Evolutionary conservation across 92 coral and sea anemone species (phyloP).

Genomic region (Umimayanthus kanabou): DNA sequence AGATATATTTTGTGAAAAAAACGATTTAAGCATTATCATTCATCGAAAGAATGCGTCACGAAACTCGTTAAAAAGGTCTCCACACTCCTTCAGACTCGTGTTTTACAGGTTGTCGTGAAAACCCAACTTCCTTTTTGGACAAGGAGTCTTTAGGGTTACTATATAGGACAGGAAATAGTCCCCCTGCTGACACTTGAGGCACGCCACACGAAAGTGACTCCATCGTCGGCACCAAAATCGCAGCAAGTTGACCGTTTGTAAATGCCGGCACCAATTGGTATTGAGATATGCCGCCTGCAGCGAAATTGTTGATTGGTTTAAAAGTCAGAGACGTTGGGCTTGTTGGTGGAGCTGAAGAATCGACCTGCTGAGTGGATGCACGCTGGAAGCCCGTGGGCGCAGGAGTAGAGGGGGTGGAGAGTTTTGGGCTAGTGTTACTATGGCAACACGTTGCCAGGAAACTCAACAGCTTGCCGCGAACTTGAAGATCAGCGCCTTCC

Average conservation of each 20-base stretch:
- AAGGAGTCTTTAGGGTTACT: constrained; percentile 17
- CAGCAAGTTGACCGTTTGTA: constrained; percentile 51
- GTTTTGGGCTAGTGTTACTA: constrained; percentile 37
- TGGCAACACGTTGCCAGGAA: constrained; percentile 75
- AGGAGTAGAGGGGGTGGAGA: constrained; percentile 21
- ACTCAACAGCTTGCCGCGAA: constrained; percentile 62
- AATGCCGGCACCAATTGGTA: constrained; percentile 50
- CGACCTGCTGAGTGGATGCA: background rate
- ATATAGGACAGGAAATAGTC: constrained; percentile 39
- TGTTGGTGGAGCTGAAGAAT: constrained; percentile 29
- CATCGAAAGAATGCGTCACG: background rate
- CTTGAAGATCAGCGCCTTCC: constrained; percentile 61
- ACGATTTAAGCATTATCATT: background rate
- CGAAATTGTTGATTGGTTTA: constrained; percentile 36
- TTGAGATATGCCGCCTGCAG: constrained; percentile 34
- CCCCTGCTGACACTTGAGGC: background rate
- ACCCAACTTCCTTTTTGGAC: background rate
- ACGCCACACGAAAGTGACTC: constrained; percentile 42
- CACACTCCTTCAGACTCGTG: constrained; percentile 28
- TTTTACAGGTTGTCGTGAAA: constrained; percentile 26
- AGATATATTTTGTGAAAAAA: background rate
- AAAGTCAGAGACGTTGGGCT: constrained; percentile 26
- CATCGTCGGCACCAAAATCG: constrained; percentile 53
- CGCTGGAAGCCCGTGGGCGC: background rate
- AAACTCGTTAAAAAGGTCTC: constrained; percentile 27